phyloP scores from a whole-genome alignment of 2,888 invertebrate genomes.

The Ommatoiulus sabulosus region DNA sequence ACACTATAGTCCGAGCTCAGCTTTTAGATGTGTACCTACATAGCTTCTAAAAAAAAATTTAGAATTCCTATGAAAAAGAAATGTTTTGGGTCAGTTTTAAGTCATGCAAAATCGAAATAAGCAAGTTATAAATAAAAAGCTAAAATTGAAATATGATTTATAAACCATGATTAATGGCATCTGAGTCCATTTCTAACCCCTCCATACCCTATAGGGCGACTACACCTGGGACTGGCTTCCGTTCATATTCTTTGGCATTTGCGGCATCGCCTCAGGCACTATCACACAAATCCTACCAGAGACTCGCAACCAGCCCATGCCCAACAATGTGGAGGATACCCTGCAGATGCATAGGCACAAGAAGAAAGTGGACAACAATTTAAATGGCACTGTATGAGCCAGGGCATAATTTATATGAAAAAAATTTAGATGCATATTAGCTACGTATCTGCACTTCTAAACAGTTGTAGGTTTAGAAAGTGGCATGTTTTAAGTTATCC shows the following conservation, averaged over 20 bases:
- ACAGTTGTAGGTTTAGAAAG: neutral
- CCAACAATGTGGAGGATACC: conserved; percentile 59
- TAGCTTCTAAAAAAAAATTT: too few species aligned
- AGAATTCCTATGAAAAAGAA: too few species aligned
- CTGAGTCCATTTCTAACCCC: too few species aligned
- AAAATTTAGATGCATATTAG: neutral
- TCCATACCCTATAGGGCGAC: conserved; percentile 52
- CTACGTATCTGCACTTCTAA: neutral
- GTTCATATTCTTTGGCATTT: conserved; percentile 55
- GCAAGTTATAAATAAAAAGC: too few species aligned
- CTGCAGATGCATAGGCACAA: conserved; percentile 54
- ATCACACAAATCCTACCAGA: conserved; percentile 58
- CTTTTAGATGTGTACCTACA: too few species aligned
- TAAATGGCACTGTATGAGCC: conserved; percentile 11
- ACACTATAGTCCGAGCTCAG: too few species aligned
- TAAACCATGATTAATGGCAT: too few species aligned
- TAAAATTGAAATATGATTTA: too few species aligned
- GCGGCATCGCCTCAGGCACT: conserved; percentile 53
- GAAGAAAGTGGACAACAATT: conserved; percentile 44
- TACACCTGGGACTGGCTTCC: conserved; percentile 57
- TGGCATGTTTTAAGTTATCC: neutral
- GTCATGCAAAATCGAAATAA: too few species aligned
- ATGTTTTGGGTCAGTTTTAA: too few species aligned
- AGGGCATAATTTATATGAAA: neutral
- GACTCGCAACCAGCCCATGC: conserved; percentile 59